Conservation (phyloP, 2,888 invertebrate species). For the Diloba caeruleocephala region DNA sequence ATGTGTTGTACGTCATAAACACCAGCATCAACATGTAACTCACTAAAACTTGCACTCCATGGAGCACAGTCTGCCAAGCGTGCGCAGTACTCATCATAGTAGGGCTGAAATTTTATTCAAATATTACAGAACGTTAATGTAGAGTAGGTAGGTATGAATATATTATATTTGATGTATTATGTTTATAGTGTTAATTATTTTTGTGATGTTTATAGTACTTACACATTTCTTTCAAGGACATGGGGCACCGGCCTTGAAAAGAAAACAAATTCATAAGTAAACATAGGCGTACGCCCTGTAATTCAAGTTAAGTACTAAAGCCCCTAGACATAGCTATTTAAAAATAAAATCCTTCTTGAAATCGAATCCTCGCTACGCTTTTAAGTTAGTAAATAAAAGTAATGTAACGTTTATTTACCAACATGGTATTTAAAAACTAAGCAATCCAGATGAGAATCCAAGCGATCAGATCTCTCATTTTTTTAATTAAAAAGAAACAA, state of each 20-base stretch:
- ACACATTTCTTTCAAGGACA: slow-evolving; percentile 83
- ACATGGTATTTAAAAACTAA: no score
- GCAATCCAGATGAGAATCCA: no score
- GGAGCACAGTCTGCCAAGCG: slow-evolving; percentile 95
- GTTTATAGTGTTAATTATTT: slow-evolving; percentile 18
- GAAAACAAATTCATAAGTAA: slow-evolving; percentile 57
- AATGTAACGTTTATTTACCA: no score
- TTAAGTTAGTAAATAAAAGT: no score
- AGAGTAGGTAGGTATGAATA: background rate
- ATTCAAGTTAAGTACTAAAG: no score
- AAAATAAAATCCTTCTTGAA: no score
- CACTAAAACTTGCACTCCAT: slow-evolving; percentile 96
- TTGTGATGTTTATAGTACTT: no score
- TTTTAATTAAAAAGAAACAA: no score
- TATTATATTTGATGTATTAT: background rate
- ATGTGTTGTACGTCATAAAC: slow-evolving; percentile 99
- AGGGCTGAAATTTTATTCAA: slow-evolving; percentile 89
- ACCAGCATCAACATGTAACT: slow-evolving; percentile 98
- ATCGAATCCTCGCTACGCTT: no score
- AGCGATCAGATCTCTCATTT: no score
- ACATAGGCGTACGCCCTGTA: no score
- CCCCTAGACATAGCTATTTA: no score
- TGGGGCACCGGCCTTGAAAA: slow-evolving; percentile 80
- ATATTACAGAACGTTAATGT: background rate
- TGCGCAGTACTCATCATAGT: slow-evolving; percentile 96